A percentile compares a stretch with the other conserved stretches of the same genome.
phyloP scores from a whole-genome alignment of 2,113 vertebrate genomes.

The Labeo rohita region DNA sequence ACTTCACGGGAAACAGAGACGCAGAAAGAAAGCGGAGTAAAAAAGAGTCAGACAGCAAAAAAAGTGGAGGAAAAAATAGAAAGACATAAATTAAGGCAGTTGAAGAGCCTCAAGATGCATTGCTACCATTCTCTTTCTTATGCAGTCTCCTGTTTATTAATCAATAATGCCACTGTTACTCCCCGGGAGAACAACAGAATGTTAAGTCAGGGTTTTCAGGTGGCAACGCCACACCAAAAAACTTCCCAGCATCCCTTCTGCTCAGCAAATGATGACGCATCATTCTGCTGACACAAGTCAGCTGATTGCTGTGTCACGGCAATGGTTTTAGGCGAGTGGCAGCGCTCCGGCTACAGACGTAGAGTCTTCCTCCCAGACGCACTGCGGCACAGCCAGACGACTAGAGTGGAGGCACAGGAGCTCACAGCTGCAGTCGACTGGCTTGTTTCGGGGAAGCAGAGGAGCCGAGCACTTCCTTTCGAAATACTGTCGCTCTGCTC shows the following conservation, averaged over 20 bases:
- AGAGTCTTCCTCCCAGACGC: slow-evolving; percentile 62
- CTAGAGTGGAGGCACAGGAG: slow-evolving; percentile 67
- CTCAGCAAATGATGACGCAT: slow-evolving; percentile 76
- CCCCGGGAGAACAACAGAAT: neutral
- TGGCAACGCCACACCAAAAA: slow-evolving; percentile 70
- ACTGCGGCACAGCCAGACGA: slow-evolving; percentile 66
- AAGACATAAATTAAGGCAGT: neutral
- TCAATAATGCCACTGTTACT: neutral
- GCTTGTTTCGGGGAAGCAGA: slow-evolving; percentile 18
- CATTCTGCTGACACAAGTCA: slow-evolving; percentile 71
- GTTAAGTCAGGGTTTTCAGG: slow-evolving; percentile 70
- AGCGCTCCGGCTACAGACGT: slow-evolving; percentile 49
- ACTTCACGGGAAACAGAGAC: neutral
- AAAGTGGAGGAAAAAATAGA: neutral
- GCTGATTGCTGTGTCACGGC: slow-evolving; percentile 88
- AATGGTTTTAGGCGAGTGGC: slow-evolving; percentile 75
- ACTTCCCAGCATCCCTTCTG: slow-evolving; percentile 66
- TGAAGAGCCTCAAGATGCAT: slow-evolving; percentile 1
- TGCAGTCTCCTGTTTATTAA: neutral
- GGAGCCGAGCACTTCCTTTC: slow-evolving; percentile 50
- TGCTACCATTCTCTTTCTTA: neutral
- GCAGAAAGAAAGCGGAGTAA: neutral
- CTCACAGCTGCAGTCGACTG: slow-evolving; percentile 56
- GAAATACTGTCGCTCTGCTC: neutral
- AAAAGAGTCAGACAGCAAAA: neutral